Percentiles rank a stretch among this genome's conserved stretches.
Conservation (phyloP, 2,113 vertebrate genomes). For the Montifringilla adamsi region DNA sequence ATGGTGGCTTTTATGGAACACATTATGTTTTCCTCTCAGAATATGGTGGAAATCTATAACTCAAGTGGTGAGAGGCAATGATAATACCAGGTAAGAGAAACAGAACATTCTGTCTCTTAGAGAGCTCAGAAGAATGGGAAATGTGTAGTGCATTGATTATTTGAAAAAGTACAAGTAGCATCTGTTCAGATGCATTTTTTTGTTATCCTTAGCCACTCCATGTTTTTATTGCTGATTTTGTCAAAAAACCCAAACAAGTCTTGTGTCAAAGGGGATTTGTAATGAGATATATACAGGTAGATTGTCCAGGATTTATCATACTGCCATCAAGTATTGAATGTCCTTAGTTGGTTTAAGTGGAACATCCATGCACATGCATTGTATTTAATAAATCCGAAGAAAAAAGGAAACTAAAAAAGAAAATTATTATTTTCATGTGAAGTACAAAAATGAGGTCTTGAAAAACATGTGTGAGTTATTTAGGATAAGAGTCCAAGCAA, state of each 20-base stretch:
- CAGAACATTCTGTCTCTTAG: background rate
- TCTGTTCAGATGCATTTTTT: background rate
- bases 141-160: background rate
- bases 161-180: background rate
- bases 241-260: background rate
- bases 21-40: background rate
- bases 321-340: background rate
- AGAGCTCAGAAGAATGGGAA: background rate
- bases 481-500: background rate
- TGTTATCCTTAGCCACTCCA: background rate
- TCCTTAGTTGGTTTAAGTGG: background rate
- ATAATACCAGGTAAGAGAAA: background rate
- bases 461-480: background rate
- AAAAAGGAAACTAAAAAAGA: background rate
- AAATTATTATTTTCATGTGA: background rate
- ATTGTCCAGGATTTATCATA: background rate
- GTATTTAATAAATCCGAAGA: background rate
- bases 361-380: background rate
- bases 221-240: background rate
- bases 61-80: background rate
- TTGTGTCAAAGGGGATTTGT: background rate
- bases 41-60: background rate
- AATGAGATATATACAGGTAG: background rate
- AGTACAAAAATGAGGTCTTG: background rate
- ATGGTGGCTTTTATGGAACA: background rate